Evolutionary conservation across 2,888 invertebrate genomes (phyloP), one percentile per base, ranked within the genome.

Genomic region (Apamea epomidion): DNA sequence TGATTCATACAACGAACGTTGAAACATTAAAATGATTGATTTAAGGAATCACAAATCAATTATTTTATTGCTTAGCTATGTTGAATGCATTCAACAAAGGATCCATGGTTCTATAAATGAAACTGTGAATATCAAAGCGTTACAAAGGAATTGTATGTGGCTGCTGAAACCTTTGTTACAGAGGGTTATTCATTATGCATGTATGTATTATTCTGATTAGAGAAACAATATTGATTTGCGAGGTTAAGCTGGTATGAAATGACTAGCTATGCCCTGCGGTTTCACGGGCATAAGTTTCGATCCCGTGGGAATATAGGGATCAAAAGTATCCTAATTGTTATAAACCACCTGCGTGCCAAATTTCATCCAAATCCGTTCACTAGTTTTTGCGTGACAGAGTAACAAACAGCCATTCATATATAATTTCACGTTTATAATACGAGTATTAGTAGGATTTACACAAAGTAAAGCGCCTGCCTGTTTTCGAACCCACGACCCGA

Each of bases 1-100:
- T 74, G 84, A 71, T 84, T 74, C 32, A 74, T n/a, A 51, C 65
- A 45, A 32, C 62, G 7, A 51, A 60, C 69, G 62, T 25, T 71
- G 21, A 78, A 42, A 72, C 58, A 70, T 67, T 87, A 84, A 84
- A 70, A 74, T 87, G 87, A 86, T 84, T 85, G 79, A 87, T 85
- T 87, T 77, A 79, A 42, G 48, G 69, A 73, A 80, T 75, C 76
- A 25, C 74, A 85, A 85, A 85, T 85, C 87, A 87, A 85, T 87
- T 85, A 85, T 87, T 85, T 85, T 75, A 85, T 37, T 37, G 79
- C 60, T 37, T 6, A 18, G 67, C 74, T 87, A 74, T 74, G 83
- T 83, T 75, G 54, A 72, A 51, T 54, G 18, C 14, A 58, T 25
- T 25, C 10, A 25, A 58, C 58, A 58, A 58, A 83, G 76, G 62